Evolutionary conservation across 2,888 invertebrate species (phyloP).

Genomic region (Ypsolopha scabrella): DNA sequence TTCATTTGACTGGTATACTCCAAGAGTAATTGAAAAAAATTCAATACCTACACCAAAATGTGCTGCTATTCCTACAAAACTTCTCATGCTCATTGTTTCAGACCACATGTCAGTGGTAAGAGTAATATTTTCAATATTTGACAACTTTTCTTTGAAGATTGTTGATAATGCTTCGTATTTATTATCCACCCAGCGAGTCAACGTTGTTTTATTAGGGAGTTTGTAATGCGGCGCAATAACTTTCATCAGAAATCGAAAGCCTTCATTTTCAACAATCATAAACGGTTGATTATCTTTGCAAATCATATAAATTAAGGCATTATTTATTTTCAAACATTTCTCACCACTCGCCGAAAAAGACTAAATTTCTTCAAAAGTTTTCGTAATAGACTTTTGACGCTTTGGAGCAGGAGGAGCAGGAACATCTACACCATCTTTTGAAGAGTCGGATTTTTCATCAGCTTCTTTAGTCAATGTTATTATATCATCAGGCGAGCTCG

Average conservation of each 20-base stretch:
- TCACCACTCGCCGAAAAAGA: no score
- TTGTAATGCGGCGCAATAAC: slow-evolving; percentile 22
- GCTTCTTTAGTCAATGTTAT: no score
- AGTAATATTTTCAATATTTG: slow-evolving; percentile 17
- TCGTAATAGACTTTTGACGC: no score
- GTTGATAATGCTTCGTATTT: slow-evolving; percentile 21
- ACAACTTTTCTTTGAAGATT: slow-evolving; percentile 19
- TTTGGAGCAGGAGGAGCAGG: no score
- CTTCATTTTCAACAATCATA: slow-evolving; percentile 23
- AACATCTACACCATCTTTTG: no score
- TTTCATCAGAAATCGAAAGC: slow-evolving; percentile 23
- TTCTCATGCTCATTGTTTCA: slow-evolving; percentile 10
- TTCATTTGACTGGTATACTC: slow-evolving; percentile 26
- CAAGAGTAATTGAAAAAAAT: slow-evolving; percentile 21
- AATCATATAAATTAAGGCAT: slow-evolving; percentile 18
- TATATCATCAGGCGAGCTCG: no score
- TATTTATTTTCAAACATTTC: no score
- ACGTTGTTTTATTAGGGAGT: slow-evolving; percentile 18
- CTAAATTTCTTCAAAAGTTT: no score
- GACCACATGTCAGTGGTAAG: slow-evolving; percentile 28
- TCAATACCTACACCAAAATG: slow-evolving; percentile 24
- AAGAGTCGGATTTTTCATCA: no score
- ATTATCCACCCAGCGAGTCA: slow-evolving; percentile 23
- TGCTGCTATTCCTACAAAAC: slow-evolving; percentile 24
- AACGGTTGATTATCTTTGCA: slow-evolving; percentile 22